Evolutionary conservation across 2,113 vertebrate genomes (phyloP).

Genomic region (Lepus europaeus): DNA sequence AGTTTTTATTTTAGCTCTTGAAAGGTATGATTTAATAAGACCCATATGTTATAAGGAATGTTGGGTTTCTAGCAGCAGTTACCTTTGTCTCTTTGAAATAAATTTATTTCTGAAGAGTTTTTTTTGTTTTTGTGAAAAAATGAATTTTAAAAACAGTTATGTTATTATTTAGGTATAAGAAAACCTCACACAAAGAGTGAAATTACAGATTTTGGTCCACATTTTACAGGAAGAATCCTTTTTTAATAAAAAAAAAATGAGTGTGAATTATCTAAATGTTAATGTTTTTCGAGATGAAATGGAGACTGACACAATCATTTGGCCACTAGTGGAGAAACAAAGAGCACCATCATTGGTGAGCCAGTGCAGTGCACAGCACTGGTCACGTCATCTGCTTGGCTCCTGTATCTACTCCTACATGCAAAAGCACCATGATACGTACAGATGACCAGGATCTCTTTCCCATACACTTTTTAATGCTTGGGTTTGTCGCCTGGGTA

Average conservation of each 20-base stretch:
- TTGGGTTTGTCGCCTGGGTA: not conserved
- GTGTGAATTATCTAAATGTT: conserved; percentile 40
- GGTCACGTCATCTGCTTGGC: not conserved
- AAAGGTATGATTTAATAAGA: conserved; percentile 41
- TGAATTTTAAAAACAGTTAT: not conserved
- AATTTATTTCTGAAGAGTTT: conserved; percentile 11
- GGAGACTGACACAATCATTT: not conserved
- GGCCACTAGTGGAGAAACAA: not conserved
- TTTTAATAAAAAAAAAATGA: conserved; percentile 42
- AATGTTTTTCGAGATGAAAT: not conserved
- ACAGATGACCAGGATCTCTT: conserved; percentile 10
- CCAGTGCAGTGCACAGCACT: not conserved
- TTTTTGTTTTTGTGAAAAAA: conserved; percentile 48
- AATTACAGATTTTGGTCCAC: not conserved
- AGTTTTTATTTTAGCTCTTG: not conserved
- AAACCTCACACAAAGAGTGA: not conserved
- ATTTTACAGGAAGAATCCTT: not conserved
- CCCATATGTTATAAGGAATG: not conserved
- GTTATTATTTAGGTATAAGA: not conserved
- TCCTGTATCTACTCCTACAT: not conserved
- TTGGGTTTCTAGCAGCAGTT: conserved; percentile 58
- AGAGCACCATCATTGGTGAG: not conserved
- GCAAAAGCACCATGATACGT: not conserved
- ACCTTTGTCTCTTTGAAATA: conserved; percentile 27
- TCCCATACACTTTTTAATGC: conserved; percentile 48